phyloP scores from a whole-genome alignment of 2,113 vertebrate species.

The Sula dactylatra region DNA sequence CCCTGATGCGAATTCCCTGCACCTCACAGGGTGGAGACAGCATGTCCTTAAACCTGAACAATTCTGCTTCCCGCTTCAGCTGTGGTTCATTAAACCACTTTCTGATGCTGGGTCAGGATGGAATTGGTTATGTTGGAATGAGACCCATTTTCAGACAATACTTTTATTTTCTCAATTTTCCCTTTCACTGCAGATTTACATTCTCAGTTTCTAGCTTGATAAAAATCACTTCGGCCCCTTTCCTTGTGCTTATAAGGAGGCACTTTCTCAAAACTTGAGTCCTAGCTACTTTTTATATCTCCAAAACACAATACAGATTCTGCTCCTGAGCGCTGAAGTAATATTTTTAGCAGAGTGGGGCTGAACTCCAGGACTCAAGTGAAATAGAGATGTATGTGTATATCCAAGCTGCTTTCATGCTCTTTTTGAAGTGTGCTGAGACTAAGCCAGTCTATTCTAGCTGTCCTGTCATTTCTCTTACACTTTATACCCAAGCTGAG shows the following conservation, averaged over 20 bases:
- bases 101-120: constrained; percentile 3
- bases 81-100: constrained; percentile 24
- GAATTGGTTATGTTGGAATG: constrained; percentile 6
- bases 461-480: not conserved
- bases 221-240: not conserved
- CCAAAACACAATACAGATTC: constrained; percentile 1
- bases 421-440: not conserved
- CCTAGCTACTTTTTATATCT: not conserved
- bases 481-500: not conserved
- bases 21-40: not conserved
- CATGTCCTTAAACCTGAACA: not conserved
- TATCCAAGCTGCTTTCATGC: not conserved
- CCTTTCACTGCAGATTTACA: not conserved
- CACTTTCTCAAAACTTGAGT: not conserved
- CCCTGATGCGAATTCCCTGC: not conserved
- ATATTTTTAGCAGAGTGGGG: not conserved
- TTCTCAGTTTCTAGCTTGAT: not conserved
- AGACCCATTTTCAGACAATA: not conserved
- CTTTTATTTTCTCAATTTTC: constrained; percentile 21
- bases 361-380: not conserved
- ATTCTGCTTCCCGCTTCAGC: not conserved
- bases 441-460: not conserved
- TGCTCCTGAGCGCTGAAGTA: not conserved
- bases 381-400: not conserved
- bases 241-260: not conserved